Evolutionary conservation across 2,113 vertebrate species (phyloP).

Genomic region (Malurus cyaneus): DNA sequence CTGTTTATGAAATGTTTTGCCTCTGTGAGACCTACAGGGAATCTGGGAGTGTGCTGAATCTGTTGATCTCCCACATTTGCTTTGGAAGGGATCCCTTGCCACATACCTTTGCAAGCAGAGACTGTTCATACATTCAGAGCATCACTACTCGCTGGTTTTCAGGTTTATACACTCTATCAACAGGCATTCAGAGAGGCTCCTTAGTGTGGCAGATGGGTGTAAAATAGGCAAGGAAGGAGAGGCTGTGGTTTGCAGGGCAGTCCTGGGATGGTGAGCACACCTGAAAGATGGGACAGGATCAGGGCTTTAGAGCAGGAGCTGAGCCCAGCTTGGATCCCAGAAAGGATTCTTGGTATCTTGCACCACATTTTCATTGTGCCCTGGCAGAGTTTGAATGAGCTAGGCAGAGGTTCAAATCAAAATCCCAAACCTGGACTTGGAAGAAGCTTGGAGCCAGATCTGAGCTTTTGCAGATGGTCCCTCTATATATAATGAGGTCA

Average conservation of each 20-base stretch:
- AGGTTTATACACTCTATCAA: background rate
- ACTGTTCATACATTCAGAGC: background rate
- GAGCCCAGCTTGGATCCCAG: background rate
- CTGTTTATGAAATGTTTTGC: constrained; percentile 42
- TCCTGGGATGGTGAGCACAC: background rate
- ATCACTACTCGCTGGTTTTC: background rate
- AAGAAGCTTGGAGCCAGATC: constrained; percentile 40
- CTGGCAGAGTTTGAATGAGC: constrained; percentile 4
- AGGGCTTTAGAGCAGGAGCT: background rate
- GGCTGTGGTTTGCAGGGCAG: background rate
- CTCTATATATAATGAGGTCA: constrained; percentile 50
- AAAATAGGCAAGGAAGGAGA: background rate
- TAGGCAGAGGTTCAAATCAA: constrained; percentile 39
- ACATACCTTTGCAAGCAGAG: background rate
- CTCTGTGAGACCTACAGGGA: constrained; percentile 14
- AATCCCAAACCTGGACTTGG: constrained; percentile 11
- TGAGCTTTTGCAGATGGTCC: constrained; percentile 44
- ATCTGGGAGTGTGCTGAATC: background rate
- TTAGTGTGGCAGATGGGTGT: background rate
- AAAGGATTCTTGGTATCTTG: background rate
- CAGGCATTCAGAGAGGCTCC: background rate
- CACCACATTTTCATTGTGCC: background rate
- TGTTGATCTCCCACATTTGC: constrained; percentile 2
- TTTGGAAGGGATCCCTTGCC: background rate
- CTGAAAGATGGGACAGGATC: background rate